Conservation (phyloP, 2,797 vertebrate species). For the Myotis vivesi region DNA sequence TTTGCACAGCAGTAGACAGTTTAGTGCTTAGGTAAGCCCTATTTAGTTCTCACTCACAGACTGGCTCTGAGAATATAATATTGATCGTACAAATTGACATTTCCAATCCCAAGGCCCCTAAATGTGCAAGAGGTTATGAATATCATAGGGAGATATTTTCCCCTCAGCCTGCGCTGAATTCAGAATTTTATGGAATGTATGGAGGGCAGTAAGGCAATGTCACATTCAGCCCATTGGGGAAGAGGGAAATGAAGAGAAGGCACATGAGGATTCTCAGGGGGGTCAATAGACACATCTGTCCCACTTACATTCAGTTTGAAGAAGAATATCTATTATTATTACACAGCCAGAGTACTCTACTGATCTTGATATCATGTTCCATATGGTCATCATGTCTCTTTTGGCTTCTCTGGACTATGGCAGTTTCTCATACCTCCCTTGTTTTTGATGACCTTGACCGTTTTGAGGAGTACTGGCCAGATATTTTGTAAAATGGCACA, state of each 20-base stretch:
- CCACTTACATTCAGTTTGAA: no score
- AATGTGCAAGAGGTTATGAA: constrained; percentile 45
- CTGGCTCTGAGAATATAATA: constrained; percentile 37
- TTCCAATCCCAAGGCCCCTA: constrained; percentile 14
- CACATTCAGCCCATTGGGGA: neutral
- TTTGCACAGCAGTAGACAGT: neutral
- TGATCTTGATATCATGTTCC: neutral
- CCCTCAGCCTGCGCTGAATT: constrained; percentile 44
- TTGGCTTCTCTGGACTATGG: neutral
- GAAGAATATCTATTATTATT: no score
- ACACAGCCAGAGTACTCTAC: no score
- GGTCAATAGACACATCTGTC: no score
- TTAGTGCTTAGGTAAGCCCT: neutral
- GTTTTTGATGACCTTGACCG: neutral
- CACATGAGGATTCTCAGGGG: no score
- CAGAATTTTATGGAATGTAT: constrained; percentile 13
- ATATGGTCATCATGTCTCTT: neutral
- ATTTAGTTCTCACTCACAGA: neutral
- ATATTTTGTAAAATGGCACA: neutral
- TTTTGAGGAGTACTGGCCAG: neutral
- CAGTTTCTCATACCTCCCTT: neutral
- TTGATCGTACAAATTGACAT: constrained; percentile 48
- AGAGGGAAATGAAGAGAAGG: no score
- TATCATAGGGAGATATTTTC: neutral
- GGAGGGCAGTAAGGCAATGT: neutral